Evolutionary conservation across 2,113 vertebrate species (phyloP).

Genomic region (Rhabdornis inornatus): DNA sequence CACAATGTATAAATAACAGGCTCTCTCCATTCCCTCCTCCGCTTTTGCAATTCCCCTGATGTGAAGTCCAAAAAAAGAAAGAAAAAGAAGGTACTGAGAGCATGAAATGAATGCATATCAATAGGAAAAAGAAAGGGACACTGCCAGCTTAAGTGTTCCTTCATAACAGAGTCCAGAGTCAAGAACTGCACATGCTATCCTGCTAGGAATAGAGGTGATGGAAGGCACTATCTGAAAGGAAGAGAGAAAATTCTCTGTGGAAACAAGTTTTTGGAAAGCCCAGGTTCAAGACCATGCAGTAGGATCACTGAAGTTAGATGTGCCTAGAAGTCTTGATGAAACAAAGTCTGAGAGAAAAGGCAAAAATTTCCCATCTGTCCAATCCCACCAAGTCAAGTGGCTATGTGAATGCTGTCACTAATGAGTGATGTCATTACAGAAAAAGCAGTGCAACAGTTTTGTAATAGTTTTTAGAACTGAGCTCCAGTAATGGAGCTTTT

Average conservation of each 20-base stretch:
- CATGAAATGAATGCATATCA: not conserved
- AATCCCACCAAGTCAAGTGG: not conserved
- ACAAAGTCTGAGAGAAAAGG: not conserved
- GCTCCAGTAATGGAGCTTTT: not conserved
- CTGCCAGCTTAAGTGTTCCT: not conserved
- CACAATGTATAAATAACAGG: not conserved
- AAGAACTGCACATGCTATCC: accelerated
- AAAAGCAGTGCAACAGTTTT: not conserved
- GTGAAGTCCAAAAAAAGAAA: not conserved
- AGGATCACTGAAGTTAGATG: not conserved
- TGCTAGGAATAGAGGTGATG: not conserved
- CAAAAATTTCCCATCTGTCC: not conserved
- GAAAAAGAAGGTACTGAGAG: not conserved
- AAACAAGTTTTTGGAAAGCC: not conserved
- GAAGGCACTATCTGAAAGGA: not conserved
- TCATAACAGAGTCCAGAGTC: not conserved
- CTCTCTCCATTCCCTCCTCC: not conserved
- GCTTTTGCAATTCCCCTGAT: not conserved
- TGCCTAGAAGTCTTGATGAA: not conserved
- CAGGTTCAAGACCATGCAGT: not conserved
- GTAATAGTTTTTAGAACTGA: not conserved
- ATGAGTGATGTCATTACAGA: not conserved
- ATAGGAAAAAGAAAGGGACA: not conserved
- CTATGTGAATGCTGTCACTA: not conserved
- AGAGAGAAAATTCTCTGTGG: not conserved